Evolutionary conservation across 2,113 vertebrate species (phyloP).

Genomic region (Coreoperca whiteheadi): DNA sequence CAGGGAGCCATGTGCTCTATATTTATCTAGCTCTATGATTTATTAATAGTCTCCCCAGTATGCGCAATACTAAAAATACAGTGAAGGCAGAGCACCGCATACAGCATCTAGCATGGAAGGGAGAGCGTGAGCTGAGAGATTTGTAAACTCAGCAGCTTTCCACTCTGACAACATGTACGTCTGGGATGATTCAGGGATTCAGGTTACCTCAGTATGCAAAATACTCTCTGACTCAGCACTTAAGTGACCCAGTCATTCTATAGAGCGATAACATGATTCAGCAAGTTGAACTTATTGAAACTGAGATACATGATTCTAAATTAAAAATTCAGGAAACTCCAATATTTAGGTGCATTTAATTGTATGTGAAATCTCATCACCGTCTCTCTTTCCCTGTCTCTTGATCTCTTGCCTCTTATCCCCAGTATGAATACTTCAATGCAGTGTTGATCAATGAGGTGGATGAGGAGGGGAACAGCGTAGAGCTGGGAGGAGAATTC

Average conservation of each 20-base stretch:
- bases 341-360: not conserved
- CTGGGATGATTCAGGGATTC: conserved; percentile 65
- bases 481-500: conserved; percentile 96
- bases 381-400: conserved; percentile 1
- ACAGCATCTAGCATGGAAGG: conserved; percentile 51
- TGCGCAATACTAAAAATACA: conserved; percentile 82
- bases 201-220: conserved; percentile 54
- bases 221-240: conserved; percentile 61
- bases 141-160: conserved; percentile 69
- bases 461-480: conserved; percentile 92
- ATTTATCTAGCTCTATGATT: conserved; percentile 79
- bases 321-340: not conserved
- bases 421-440: conserved; percentile 99
- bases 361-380: conserved; percentile 8
- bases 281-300: conserved; percentile 7
- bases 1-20: conserved; percentile 71
- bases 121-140: conserved; percentile 41
- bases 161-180: conserved; percentile 52
- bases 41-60: conserved; percentile 81
- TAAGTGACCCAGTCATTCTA: conserved; percentile 37
- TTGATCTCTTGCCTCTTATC: conserved; percentile 45
- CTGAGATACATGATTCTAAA: not conserved
- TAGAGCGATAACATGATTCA: conserved; percentile 26
- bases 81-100: conserved; percentile 54
- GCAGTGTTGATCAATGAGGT: conserved; percentile 97